Evolutionary conservation across 2,113 vertebrate species (phyloP), one percentile per base, ranked within the genome.

Genomic region (Hiodon alosoides): DNA sequence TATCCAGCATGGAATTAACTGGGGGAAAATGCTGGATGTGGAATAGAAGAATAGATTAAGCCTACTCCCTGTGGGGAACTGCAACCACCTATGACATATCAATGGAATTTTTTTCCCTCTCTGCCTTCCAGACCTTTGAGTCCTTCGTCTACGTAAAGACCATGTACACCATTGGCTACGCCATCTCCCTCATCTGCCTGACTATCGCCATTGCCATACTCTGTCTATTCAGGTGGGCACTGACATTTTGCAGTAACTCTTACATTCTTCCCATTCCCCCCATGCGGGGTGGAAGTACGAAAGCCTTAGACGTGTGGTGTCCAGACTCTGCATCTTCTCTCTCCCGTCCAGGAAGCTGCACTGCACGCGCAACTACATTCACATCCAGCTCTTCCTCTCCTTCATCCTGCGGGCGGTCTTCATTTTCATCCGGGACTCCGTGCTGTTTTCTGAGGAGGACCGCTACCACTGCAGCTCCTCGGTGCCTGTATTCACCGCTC

Each of bases 311-410:
- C 31, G 31, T 31, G 31, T 31, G 31, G 31, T 31, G 31, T 31
- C 31, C 31, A 31, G 31, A 2, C 31, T 48, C 11, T 72, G 3
- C 72, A 47, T 67, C 14, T 72, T 71, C n/a, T 77, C 55, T 71
- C 1, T 58, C 52, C 77, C 9, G 61, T 76, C 69, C 86, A 98
- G 96, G 84, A 94, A 94, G 78, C 94, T 99, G 67, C 94, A 88
- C 83, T 98, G 96, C 48, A 95, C 94, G 0, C 93, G 96, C 79
- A 99, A 98, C 87, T 94, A 94, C 81, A 96, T 98, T 80, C 97
- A 98, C 85, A 96, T 98, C 90, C 94, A 98, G 81, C 92, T 99
- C 75, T 99, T 98, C 47, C 78, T 89, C 10, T 98, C 96, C 0
- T 98, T 98, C 86, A 97, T 98, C 88, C 85, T 98, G 75, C 88